Conservation (phyloP, 1,140 invertebrate species). For the Ceratoteleas bidentatus region DNA sequence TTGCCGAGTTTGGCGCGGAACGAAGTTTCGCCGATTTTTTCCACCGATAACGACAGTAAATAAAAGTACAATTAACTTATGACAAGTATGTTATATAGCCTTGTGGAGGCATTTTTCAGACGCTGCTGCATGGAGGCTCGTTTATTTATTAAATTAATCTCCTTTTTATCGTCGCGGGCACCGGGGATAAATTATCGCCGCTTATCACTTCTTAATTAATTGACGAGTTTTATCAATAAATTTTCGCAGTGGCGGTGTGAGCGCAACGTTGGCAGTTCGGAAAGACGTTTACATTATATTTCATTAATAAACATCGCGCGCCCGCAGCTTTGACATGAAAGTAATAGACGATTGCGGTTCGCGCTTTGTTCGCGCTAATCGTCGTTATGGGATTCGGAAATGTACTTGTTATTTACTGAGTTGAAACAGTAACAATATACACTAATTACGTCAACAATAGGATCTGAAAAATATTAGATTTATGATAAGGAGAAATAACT, state of each 20-base stretch:
- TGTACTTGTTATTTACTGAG: too few species aligned
- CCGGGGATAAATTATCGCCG: conserved; percentile 16
- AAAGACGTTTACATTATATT: not conserved
- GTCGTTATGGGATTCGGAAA: too few species aligned
- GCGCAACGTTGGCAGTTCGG: not conserved
- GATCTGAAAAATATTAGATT: too few species aligned
- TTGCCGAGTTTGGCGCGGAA: too few species aligned
- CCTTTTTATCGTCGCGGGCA: conserved; percentile 16
- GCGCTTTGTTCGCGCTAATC: too few species aligned
- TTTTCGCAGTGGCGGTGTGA: conserved; percentile 1
- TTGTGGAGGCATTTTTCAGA: conserved; percentile 17
- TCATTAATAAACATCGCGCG: conserved; percentile 9
- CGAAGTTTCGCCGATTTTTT: too few species aligned
- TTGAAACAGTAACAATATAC: too few species aligned
- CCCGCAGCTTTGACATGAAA: not conserved
- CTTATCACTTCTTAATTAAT: conserved; percentile 37
- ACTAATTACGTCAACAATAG: too few species aligned
- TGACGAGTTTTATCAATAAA: conserved; percentile 27
- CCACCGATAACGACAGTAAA: conserved; percentile 1
- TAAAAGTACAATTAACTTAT: conserved; percentile 39
- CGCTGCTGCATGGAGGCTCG: conserved; percentile 16
- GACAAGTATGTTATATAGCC: conserved; percentile 23
- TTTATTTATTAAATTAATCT: conserved; percentile 47
- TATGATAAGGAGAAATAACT: too few species aligned
- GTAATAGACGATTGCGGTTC: not conserved